Evolutionary conservation across 2,797 vertebrate genomes (phyloP), one percentile per base, ranked within the genome.

Genomic region (Sardinella longiceps): DNA sequence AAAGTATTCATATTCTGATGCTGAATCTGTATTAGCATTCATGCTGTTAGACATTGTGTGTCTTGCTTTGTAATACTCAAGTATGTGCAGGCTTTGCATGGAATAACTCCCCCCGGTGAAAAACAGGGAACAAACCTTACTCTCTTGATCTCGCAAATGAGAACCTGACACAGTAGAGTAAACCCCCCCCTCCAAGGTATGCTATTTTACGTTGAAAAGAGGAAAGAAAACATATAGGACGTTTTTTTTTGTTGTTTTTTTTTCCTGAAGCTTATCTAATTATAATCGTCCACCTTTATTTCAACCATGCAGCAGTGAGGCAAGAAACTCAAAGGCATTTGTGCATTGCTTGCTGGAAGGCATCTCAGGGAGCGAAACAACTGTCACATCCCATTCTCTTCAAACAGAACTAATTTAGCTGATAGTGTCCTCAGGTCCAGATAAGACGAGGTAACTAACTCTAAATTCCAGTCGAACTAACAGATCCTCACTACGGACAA

Each of bases 341-440:
- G 70, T 77, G 33, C 28, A 39, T 77, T 10, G 63, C 63, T 77
- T 20, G 70, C 70, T 77, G 70, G 70, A 77, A 33, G 70, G 33
- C 33, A 77, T 43, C 70, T 77, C 33, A 77, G 33, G 33, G 70
- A 77, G 37, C 70, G 37, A 39, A 77, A 33, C 70, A 37, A 77
- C 70, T 77, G 70, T 77, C 70, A 77, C 70, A 20, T 77, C 70
- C 70, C 70, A 77, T 77, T 77, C 70, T 77, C 70, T 7, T 77
- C 70, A 77, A 37, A 39, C 28, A 33, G 70, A 77, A 43, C 37
- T 77, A 15, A 23, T 43, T 43, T 20, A 7, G 70, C 70, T 77
- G 70, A 77, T 77, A 77, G 70, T 3, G 70, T 1, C 70, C 70
- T 37, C 37, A 0, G 70, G 70, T 37, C 33, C 70, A 43, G 70